A percentile compares a stretch with the other conserved stretches of the same genome.
Evolutionary conservation across 2,113 vertebrate species (phyloP).

Genomic region (Gopherus evgoodei): DNA sequence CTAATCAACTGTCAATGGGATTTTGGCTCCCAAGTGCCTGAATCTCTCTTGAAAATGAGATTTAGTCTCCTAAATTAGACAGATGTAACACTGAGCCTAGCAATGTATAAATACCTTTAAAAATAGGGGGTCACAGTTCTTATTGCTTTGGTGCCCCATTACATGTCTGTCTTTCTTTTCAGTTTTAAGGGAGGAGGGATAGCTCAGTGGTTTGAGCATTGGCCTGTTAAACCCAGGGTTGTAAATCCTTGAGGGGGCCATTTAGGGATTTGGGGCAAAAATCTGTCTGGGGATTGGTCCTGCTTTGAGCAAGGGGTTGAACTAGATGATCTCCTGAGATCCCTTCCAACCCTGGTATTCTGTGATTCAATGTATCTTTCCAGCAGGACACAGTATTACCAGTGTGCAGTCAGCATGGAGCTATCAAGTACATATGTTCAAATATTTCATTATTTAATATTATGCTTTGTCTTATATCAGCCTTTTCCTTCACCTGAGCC

Average conservation of each 20-base stretch:
- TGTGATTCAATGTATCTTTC: background rate
- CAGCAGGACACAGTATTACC: slow-evolving; percentile 17
- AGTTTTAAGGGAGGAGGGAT: background rate
- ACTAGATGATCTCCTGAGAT: no score
- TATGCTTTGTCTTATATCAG: background rate
- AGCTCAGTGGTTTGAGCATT: no score
- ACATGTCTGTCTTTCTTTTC: background rate
- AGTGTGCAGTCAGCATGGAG: background rate
- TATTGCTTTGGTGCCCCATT: background rate
- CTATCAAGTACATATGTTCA: background rate
- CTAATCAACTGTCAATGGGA: background rate
- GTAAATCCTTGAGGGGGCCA: no score
- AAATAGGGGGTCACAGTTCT: background rate
- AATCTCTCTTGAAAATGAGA: background rate
- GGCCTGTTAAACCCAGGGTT: no score
- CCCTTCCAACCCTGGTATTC: no score
- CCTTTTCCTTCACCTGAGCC: background rate
- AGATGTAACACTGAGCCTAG: background rate
- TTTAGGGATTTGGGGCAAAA: no score
- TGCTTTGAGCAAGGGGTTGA: no score
- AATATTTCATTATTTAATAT: background rate
- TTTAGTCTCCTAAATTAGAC: background rate
- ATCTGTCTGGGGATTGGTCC: no score
- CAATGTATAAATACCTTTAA: background rate
- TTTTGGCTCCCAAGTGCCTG: background rate